Percentiles rank a stretch among this genome's conserved stretches.
phyloP scores from a whole-genome alignment of 2,797 vertebrate species.

The Florisuga fusca region DNA sequence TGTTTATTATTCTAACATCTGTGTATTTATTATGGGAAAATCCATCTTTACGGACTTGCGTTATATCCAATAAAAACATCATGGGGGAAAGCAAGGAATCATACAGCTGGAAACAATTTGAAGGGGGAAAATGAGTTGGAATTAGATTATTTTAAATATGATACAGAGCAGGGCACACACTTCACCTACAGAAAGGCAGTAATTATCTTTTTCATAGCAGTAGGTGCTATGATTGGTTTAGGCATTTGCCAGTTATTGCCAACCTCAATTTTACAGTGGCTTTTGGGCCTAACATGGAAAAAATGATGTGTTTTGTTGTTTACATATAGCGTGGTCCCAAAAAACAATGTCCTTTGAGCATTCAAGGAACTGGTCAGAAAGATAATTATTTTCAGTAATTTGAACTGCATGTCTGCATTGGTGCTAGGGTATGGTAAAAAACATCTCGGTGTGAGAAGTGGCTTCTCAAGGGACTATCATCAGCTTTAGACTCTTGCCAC shows the following conservation, averaged over 20 bases:
- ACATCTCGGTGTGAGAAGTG: not conserved
- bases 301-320: not conserved
- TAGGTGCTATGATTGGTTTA: slow-evolving; percentile 57
- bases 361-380: not conserved
- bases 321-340: not conserved
- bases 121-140: slow-evolving; percentile 45
- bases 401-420: not conserved
- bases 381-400: not conserved
- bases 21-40: slow-evolving; percentile 67
- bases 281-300: not conserved
- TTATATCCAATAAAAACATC: slow-evolving; percentile 64
- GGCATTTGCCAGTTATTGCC: slow-evolving; percentile 43
- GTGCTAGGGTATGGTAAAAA: not conserved
- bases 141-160: slow-evolving; percentile 69
- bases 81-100: slow-evolving; percentile 19
- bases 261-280: slow-evolving; percentile 12
- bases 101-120: slow-evolving; percentile 62
- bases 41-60: slow-evolving; percentile 38
- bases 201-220: slow-evolving; percentile 50
- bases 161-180: slow-evolving; percentile 41
- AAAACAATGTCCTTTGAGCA: not conserved
- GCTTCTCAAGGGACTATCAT: not conserved
- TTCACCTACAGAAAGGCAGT: not conserved
- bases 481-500: not conserved
- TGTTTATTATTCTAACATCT: slow-evolving; percentile 66